Base-by-base conservation (phyloP, 2,113 vertebrate genomes). In the Taurulus bubalis region DNA sequence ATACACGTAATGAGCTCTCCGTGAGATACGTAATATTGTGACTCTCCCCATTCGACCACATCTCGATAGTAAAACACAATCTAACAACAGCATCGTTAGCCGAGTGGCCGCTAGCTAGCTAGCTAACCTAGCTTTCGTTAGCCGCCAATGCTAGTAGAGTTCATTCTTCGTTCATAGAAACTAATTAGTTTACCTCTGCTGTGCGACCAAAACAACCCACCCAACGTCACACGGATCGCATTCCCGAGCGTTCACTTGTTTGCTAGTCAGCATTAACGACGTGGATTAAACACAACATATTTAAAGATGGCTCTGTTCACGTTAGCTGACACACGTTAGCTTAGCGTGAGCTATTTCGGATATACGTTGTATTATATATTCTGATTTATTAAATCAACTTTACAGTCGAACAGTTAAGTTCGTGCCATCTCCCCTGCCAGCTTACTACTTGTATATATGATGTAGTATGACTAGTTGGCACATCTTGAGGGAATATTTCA, bases 261-360 rank as follows among this genome's bases (percentile, higher is more conserved):
- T 15, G 0, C 2, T 2, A 8, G 22, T 28, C 22, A 42, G 36
- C 45, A 55, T 45, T n/a, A 66, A 63, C 11, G 64, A 15, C 16
- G 18, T 7, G 0, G 11, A 20, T 2, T 47, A 47, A 49, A 1
- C 64, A 71, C 36, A 86, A 45, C 32, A 42, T 81, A 42, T 77
- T 75, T 70, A 73, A 81, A 78, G 45, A 79, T 72, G 88, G 83
- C 70, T 73, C 34, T 82, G 47, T 47, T 53, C 24, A 62, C 59
- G 86, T 82, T 92, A 90, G 85, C 84, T 56, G 40, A 28, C 4
- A 32, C 3, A 58, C 69, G 76, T 70, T 93, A 91, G 83, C 87
- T 36, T 80, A 76, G 75, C 81, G 32, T 58, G 30, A 59, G 7
- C 58, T 60, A 38, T 6, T 62, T 77, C 20, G 30, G 20, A 11